A percentile compares a stretch with the other conserved stretches of the same genome.
phyloP scores from a whole-genome alignment of 2,113 vertebrate species.

The Oreochromis aureus region DNA sequence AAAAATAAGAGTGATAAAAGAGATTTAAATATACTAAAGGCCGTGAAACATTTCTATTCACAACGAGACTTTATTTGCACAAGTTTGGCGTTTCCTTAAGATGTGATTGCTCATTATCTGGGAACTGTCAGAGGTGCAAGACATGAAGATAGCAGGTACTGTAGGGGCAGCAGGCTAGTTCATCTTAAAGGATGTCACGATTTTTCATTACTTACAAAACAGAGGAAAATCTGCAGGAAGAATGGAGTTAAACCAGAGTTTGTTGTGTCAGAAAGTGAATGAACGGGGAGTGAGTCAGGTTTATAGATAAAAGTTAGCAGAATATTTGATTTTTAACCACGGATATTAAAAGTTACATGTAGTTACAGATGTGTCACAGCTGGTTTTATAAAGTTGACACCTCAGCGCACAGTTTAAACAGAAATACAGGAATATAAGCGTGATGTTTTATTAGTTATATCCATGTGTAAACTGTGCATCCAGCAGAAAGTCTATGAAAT shows the following conservation, averaged over 20 bases:
- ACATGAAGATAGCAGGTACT: background rate
- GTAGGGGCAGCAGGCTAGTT: background rate
- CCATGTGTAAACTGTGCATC: background rate
- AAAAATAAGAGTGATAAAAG: fast-evolving
- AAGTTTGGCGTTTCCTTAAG: background rate
- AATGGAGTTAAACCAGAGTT: background rate
- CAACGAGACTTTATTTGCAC: background rate
- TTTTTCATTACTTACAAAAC: background rate
- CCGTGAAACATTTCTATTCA: background rate
- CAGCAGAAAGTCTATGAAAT: background rate
- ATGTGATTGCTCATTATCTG: background rate
- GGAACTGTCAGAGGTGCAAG: background rate
- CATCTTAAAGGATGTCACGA: background rate
- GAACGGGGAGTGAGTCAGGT: background rate
- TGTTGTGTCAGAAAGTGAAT: background rate
- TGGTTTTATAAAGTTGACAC: background rate
- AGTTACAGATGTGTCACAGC: background rate
- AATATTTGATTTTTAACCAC: background rate
- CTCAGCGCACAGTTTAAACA: background rate
- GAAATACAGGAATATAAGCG: fast-evolving
- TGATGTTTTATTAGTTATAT: background rate
- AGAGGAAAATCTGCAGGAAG: background rate
- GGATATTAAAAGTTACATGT: background rate
- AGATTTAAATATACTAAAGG: background rate
- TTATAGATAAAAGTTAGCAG: background rate